phyloP scores from a whole-genome alignment of 2,113 vertebrate species.

The Microcebus griseorufus region DNA sequence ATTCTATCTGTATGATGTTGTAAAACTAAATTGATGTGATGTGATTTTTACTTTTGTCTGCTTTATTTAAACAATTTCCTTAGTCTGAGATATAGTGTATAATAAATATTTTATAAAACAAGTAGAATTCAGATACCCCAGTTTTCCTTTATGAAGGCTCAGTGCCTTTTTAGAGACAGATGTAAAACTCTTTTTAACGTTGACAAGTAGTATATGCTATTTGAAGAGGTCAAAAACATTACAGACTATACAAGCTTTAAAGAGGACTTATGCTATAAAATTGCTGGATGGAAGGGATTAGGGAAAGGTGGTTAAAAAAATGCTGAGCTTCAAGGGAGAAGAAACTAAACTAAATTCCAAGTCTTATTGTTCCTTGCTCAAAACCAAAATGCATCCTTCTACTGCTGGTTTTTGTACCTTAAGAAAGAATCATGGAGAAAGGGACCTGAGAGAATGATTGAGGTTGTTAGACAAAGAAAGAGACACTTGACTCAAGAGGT shows the following conservation, averaged over 20 bases:
- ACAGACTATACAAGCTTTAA: background rate
- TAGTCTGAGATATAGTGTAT: background rate
- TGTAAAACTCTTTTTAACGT: background rate
- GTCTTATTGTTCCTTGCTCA: background rate
- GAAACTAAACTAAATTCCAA: background rate
- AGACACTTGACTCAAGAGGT: background rate
- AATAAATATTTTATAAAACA: slow-evolving; percentile 30
- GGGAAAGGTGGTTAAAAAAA: background rate
- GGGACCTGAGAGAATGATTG: background rate
- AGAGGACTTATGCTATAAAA: background rate
- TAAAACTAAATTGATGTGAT: slow-evolving; percentile 8
- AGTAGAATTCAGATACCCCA: background rate
- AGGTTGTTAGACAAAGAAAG: background rate
- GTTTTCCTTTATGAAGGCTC: background rate
- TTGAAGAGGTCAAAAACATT: background rate
- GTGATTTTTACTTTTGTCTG: background rate
- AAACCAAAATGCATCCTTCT: background rate
- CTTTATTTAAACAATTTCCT: slow-evolving; percentile 23
- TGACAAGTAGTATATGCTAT: background rate
- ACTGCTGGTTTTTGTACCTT: background rate
- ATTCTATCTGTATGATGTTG: background rate
- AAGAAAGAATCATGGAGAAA: background rate
- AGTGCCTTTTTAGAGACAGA: background rate
- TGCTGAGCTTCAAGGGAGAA: background rate
- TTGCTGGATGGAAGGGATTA: accelerated